phyloP scores from a whole-genome alignment of 1,140 invertebrate genomes.

The Drosophila seguyi region DNA sequence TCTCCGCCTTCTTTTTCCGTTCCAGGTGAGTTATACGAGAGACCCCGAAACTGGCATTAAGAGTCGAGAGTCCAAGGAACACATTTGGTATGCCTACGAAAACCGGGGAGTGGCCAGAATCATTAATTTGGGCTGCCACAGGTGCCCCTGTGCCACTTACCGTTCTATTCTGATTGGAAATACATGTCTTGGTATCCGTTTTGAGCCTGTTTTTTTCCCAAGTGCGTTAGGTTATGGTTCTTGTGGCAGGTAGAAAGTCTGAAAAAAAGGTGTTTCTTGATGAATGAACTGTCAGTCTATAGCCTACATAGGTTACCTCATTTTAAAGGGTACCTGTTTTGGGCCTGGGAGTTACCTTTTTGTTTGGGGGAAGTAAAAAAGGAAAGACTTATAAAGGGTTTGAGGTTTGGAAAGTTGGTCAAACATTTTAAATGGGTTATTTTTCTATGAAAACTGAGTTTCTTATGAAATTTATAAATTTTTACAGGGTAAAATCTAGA shows the following conservation, averaged over 20 bases:
- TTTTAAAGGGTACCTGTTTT: constrained; percentile 41
- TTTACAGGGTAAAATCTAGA: neutral
- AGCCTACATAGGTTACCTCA: neutral
- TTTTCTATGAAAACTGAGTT: neutral
- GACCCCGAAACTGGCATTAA: neutral
- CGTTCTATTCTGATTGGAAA: constrained; percentile 60
- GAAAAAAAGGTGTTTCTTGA: constrained; percentile 38
- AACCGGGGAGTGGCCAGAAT: constrained; percentile 14
- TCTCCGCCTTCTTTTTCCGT: constrained; percentile 25
- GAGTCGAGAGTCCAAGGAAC: constrained; percentile 5
- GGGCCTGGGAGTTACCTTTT: neutral
- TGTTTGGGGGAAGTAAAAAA: neutral
- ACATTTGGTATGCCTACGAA: constrained; percentile 39
- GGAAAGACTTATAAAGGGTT: neutral
- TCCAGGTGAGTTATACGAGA: constrained; percentile 33
- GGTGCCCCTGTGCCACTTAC: constrained; percentile 24
- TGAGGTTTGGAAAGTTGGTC: neutral
- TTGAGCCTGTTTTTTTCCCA: constrained; percentile 17
- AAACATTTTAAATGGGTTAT: neutral
- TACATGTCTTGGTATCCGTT: constrained; percentile 14
- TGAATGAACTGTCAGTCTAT: constrained; percentile 58
- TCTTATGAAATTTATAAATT: neutral
- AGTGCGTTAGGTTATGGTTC: constrained; percentile 64
- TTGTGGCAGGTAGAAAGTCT: constrained; percentile 31
- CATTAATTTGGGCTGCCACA: constrained; percentile 45